These are phyloP conservation scores for Siniperca scherzeri DNA, from an alignment of 2,797 vertebrate species.

Conservation along the genomic window DNA sequence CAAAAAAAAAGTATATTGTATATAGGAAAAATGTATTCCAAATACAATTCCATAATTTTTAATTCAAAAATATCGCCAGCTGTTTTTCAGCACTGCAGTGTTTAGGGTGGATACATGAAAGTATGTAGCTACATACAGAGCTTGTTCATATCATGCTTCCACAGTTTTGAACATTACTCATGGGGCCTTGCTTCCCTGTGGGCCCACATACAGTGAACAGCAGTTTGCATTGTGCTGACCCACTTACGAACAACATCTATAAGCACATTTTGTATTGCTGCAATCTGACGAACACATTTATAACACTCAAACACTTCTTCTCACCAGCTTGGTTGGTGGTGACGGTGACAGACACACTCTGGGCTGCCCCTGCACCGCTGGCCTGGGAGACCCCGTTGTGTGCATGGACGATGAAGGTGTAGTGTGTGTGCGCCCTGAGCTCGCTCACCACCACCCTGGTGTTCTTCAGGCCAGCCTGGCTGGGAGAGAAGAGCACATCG, in stretches of 20 bases:
- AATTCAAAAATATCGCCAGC: background rate
- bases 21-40: background rate
- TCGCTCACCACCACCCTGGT: slow-evolving; percentile 96
- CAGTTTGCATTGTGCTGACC: slow-evolving; percentile 70
- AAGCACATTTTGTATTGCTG: slow-evolving; percentile 59
- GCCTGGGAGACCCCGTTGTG: slow-evolving; percentile 94
- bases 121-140: slow-evolving; percentile 11
- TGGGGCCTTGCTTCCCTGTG: slow-evolving; percentile 44
- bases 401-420: slow-evolving; percentile 96
- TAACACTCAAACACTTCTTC: slow-evolving; percentile 46
- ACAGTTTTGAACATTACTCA: slow-evolving; percentile 50
- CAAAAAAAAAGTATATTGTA: background rate
- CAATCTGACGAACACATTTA: slow-evolving; percentile 48
- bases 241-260: slow-evolving; percentile 61
- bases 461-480: slow-evolving; percentile 88
- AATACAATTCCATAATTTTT: background rate
- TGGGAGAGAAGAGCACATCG: slow-evolving; percentile 92
- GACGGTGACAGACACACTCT: slow-evolving; percentile 94
- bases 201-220: slow-evolving; percentile 48
- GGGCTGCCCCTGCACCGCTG: slow-evolving; percentile 89
- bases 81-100: slow-evolving; percentile 8
- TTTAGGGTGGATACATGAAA: background rate
- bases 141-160: slow-evolving; percentile 46
- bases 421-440: slow-evolving; percentile 96
- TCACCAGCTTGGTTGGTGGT: slow-evolving; percentile 99